Conservation (phyloP, 2,888 invertebrate species). For the Erebia palarica region DNA sequence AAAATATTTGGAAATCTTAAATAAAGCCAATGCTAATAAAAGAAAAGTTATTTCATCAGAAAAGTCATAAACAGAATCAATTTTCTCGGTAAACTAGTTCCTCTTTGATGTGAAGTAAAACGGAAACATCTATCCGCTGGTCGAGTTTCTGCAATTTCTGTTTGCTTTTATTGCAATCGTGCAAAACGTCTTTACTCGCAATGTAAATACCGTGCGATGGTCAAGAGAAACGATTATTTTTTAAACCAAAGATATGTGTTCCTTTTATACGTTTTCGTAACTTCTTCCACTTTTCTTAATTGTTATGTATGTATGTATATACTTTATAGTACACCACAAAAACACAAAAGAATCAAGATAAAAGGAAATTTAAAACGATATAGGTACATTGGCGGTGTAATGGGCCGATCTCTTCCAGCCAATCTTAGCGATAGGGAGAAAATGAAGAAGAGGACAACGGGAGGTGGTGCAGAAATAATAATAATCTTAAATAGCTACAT, state of each 20-base stretch:
- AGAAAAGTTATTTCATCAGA: background rate
- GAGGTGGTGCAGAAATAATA: no score
- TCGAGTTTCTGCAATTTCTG: slow-evolving; percentile 12
- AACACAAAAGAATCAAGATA: no score
- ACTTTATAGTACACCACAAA: no score
- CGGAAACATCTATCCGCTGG: background rate
- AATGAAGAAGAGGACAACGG: no score
- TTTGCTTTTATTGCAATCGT: slow-evolving; percentile 14
- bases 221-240: background rate
- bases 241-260: background rate
- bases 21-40: background rate
- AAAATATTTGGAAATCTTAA: no score
- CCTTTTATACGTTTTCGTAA: no score
- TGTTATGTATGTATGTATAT: no score
- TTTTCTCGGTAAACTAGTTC: slow-evolving; percentile 17
- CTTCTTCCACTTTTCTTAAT: no score
- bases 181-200: background rate
- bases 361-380: no score
- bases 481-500: no score
- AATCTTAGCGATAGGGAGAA: no score
- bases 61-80: slow-evolving; percentile 1
- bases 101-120: slow-evolving; percentile 10
- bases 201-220: slow-evolving; percentile 4
- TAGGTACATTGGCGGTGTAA: background rate
- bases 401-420: no score